Evolutionary conservation across 2,797 vertebrate genomes (phyloP), one percentile per base, ranked within the genome.

Genomic region (Vespertilio murinus): DNA sequence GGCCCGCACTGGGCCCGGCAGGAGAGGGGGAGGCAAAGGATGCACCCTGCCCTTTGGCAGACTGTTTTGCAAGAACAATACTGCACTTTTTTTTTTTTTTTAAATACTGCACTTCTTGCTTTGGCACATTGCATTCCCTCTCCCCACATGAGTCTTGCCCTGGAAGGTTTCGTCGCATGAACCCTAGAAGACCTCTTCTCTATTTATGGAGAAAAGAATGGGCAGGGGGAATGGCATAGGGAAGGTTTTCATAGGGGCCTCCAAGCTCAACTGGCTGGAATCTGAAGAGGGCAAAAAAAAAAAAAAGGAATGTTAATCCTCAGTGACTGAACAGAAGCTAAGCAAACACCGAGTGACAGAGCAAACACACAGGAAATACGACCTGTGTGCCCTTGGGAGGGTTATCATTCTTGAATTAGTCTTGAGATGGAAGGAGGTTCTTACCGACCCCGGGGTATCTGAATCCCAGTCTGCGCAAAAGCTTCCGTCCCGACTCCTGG

Each of bases 321-420:
- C 4, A 77, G 69, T 64, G 91, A 95, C 4, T 81, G 80, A 95
- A 92, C 16, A 90, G 93, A 95, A 90, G 52, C 94, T 88, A 97
- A 96, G 81, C 52, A 95, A 89, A 92, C 52, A 75, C 22, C 0
- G 5, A 69, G 73, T 79, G 65, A 92, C 74, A 67, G 42, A 92
- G 85, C 80, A 91, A 96, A 94, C 47, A 90, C 42, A 52, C 45
- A 78, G 80, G 80, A 96, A 94, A 84, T 79, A 81, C 25, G 89
- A 94, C 40, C 79, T 45, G 12, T 59, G 30, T 83, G 30, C 49
- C 40, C 45, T 69, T 70, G 85, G 52, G 77, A 74, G 80, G 56
- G 64, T 73, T 88, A 18, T 12, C 17, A 12, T 69, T 94, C 40
- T 84, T 52, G 47, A 88, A 78, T 47, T 83, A 45, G 11, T 77